These are phyloP conservation scores for Junonia oenone DNA, from an alignment of 2,888 invertebrate genomes.

Conservation along the genomic window DNA sequence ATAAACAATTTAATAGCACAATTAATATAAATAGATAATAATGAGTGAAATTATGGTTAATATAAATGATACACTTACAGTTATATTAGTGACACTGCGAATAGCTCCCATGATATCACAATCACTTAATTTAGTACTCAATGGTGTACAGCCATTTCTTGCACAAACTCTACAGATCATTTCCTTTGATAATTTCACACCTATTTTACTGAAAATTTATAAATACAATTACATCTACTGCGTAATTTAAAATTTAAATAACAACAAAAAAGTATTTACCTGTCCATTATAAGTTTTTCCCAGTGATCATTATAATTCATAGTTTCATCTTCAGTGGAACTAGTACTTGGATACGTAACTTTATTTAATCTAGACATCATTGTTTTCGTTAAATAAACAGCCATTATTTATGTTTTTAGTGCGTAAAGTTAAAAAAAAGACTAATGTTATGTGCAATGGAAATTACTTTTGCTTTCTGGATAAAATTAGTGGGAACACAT, in stretches of 20 bases:
- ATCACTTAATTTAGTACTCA: slow-evolving; percentile 57
- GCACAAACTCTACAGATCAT: slow-evolving; percentile 68
- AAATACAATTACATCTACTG: neutral
- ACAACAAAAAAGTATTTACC: too few relatives aligned
- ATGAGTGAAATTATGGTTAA: too few relatives aligned
- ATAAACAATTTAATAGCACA: neutral
- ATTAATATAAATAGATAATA: neutral
- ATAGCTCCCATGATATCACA: slow-evolving; percentile 61
- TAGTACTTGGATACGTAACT: slow-evolving; percentile 43
- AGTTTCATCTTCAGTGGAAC: slow-evolving; percentile 39
- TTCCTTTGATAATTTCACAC: slow-evolving; percentile 48
- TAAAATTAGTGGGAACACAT: neutral
- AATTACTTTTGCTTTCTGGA: neutral
- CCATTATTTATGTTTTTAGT: slow-evolving; percentile 45
- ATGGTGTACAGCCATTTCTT: slow-evolving; percentile 54
- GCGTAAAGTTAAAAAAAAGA: too few relatives aligned
- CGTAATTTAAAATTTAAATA: too few relatives aligned
- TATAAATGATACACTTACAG: too few relatives aligned
- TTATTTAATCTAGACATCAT: slow-evolving; percentile 60
- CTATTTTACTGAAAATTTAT: slow-evolving; percentile 44
- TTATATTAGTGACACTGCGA: slow-evolving; percentile 56
- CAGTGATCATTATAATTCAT: slow-evolving; percentile 50
- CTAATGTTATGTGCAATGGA: too few relatives aligned
- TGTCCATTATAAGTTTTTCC: slow-evolving; percentile 51
- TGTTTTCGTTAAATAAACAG: slow-evolving; percentile 62